These are phyloP conservation scores for Tupaia chinensis DNA, from an alignment of 2,113 vertebrate species.

Conservation along the genomic window DNA sequence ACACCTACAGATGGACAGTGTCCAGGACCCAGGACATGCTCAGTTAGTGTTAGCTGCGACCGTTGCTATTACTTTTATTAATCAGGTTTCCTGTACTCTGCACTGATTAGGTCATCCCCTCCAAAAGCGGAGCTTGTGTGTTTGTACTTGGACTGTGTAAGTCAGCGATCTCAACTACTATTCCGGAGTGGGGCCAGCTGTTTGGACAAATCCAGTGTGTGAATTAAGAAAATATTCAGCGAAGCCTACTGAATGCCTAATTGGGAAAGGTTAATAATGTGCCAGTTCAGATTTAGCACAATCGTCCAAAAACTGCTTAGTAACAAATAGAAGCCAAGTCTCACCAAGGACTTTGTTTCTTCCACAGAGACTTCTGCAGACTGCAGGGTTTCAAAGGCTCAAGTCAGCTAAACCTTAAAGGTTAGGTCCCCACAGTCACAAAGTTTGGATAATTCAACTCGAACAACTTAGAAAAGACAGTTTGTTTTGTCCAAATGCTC, in stretches of 20 bases:
- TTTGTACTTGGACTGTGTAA: not conserved
- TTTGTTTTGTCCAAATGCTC: not conserved
- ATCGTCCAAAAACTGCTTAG: not conserved
- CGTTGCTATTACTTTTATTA: not conserved
- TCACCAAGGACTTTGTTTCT: conserved; percentile 48
- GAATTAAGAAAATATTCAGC: conserved; percentile 64
- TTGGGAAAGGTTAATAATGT: conserved; percentile 69
- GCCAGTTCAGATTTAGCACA: conserved; percentile 42
- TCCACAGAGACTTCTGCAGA: conserved; percentile 47
- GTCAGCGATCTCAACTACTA: conserved; percentile 14
- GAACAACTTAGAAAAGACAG: not conserved
- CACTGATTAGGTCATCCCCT: not conserved
- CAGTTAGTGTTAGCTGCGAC: not conserved
- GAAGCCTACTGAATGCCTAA: conserved; percentile 48
- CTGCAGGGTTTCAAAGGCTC: conserved; percentile 31
- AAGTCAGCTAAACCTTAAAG: conserved; percentile 48
- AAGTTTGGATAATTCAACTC: not conserved
- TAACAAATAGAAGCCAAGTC: conserved; percentile 31
- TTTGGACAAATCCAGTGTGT: conserved; percentile 31
- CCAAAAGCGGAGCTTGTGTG: not conserved
- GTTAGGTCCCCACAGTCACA: conserved; percentile 27
- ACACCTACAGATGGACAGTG: not conserved
- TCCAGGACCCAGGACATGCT: not conserved
- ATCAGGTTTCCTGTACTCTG: not conserved
- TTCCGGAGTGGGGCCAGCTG: not conserved